Evolutionary conservation across 2,113 vertebrate genomes (phyloP).

Genomic region (western clawed frog (Xenopus tropicalis)): UCB_Xtro_10.0 CM004451.2:85511001-85511500

Average conservation of each 20-base stretch:
- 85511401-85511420: slow-evolving; percentile 20
- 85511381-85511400: neutral
- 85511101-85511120: no score
- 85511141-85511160: no score
- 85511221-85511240: neutral
- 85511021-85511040: no score
- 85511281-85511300: slow-evolving; percentile 24
- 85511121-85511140: no score
- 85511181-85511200: neutral
- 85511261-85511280: neutral
- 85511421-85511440: no score
- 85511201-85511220: neutral
- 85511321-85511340: slow-evolving; percentile 10
- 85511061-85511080: no score
- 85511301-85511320: slow-evolving; percentile 20
- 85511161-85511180: neutral
- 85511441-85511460: no score
- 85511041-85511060: no score
- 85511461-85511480: no score
- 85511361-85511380: slow-evolving; percentile 16
- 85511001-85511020: no score
- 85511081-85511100: no score
- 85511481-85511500: no score
- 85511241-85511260: slow-evolving; percentile 1
- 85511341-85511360: neutral